Evolutionary conservation across 2,888 invertebrate genomes (phyloP).

Genomic region (Eupelmus urozonus): DNA sequence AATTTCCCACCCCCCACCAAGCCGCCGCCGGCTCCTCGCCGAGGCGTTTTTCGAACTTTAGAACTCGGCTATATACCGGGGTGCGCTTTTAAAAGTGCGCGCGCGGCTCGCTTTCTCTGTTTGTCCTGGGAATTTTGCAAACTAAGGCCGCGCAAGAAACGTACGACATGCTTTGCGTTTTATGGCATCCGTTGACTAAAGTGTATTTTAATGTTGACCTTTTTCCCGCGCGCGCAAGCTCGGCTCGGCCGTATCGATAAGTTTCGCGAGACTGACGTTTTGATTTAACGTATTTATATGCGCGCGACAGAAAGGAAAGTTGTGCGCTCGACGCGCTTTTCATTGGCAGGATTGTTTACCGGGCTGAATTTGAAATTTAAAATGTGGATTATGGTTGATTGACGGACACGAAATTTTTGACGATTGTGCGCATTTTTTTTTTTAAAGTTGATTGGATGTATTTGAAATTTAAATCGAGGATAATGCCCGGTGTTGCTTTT

Average conservation of each 20-base stretch:
- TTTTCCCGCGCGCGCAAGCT: neutral
- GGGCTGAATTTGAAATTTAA: too few relatives aligned
- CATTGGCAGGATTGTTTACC: neutral
- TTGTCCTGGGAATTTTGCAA: conserved; percentile 44
- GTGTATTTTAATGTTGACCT: conserved; percentile 25
- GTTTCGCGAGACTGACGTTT: neutral
- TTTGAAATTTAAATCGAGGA: too few relatives aligned
- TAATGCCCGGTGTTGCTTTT: neutral
- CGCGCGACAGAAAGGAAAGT: neutral
- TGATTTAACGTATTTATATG: too few relatives aligned
- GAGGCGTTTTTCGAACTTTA: conserved; percentile 59
- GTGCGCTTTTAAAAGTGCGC: conserved; percentile 48
- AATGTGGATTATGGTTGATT: too few relatives aligned
- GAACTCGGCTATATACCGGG: conserved; percentile 43
- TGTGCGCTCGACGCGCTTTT: neutral
- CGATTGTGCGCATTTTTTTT: too few relatives aligned
- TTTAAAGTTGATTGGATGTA: too few relatives aligned
- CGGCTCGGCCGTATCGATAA: too few relatives aligned
- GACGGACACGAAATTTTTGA: too few relatives aligned
- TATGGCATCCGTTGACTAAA: conserved; percentile 14
- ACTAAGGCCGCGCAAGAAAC: conserved; percentile 29
- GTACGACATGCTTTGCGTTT: conserved; percentile 28
- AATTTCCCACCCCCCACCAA: conserved; percentile 44
- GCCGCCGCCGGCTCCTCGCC: conserved; percentile 51
- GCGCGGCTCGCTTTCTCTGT: too few relatives aligned